Percentiles rank a stretch among this genome's conserved stretches.
Conservation (phyloP, 2,797 vertebrate species). For the Allobates femoralis region DNA sequence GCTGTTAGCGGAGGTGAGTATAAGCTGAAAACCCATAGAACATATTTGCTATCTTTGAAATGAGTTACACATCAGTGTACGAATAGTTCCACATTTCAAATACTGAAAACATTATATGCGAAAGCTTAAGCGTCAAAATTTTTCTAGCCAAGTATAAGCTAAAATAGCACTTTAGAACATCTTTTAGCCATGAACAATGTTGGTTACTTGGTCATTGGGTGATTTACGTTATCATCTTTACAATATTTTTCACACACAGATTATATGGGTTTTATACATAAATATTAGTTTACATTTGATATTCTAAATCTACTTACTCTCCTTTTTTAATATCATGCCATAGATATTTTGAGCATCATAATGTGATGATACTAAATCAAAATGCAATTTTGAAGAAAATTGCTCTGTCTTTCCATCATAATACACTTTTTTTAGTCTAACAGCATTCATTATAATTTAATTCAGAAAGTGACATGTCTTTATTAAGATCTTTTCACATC, state of each 20-base stretch:
- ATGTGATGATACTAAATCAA: neutral
- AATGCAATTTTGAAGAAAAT: conserved; percentile 9
- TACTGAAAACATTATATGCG: too few species aligned
- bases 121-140: too few species aligned
- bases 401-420: neutral
- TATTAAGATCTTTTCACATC: conserved; percentile 48
- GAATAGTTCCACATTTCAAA: too few species aligned
- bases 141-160: neutral
- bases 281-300: neutral
- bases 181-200: neutral
- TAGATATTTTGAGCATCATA: conserved; percentile 2
- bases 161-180: neutral
- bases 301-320: neutral
- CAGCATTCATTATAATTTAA: conserved; percentile 28
- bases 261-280: neutral
- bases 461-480: conserved; percentile 33
- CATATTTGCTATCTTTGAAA: neutral
- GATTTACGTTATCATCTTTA: neutral
- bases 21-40: too few species aligned
- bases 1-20: too few species aligned
- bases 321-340: conserved; percentile 18
- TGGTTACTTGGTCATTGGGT: neutral
- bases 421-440: conserved; percentile 22
- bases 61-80: too few species aligned
- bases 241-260: neutral